Conservation (phyloP, 2,888 invertebrate species). For the Rhopalosiphum nymphaeae region DNA sequence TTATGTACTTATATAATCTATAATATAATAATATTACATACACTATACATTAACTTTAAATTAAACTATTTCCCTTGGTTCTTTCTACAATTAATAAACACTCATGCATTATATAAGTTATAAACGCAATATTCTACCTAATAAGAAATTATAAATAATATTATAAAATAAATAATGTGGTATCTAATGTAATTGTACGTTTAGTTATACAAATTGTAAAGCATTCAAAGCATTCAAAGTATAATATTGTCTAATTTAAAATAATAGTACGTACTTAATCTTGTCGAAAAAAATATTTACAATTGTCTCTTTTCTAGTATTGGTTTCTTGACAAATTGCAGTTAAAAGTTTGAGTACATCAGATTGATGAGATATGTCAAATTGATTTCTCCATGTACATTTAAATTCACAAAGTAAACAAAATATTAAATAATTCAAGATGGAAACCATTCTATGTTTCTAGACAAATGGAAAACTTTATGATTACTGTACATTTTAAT, state of each 20-base stretch:
- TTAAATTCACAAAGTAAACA: slow-evolving; percentile 42
- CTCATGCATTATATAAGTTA: not conserved
- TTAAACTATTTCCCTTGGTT: not conserved
- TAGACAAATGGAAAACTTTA: not conserved
- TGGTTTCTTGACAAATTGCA: slow-evolving; percentile 34
- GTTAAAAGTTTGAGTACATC: slow-evolving; percentile 46
- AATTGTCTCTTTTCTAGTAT: slow-evolving; percentile 50
- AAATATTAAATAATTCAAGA: slow-evolving; percentile 43
- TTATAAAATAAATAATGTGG: not conserved
- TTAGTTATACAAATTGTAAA: not conserved
- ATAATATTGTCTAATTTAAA: not conserved
- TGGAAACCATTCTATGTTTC: slow-evolving; percentile 40
- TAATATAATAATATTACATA: not conserved
- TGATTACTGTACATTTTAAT: not conserved
- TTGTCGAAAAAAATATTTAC: slow-evolving; percentile 36
- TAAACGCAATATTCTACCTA: not conserved
- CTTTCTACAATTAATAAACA: not conserved
- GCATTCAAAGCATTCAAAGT: not conserved
- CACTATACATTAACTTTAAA: not conserved
- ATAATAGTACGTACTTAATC: slow-evolving; percentile 35
- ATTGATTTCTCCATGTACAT: slow-evolving; percentile 51
- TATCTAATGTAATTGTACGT: not conserved
- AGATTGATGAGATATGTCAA: slow-evolving; percentile 39
- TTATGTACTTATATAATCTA: not conserved
- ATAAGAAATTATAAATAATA: not conserved